A percentile compares a stretch with the other conserved stretches of the same genome.
These are phyloP conservation scores for Noctua janthina DNA, from an alignment of 2,888 invertebrate genomes.

Conservation along the genomic window DNA sequence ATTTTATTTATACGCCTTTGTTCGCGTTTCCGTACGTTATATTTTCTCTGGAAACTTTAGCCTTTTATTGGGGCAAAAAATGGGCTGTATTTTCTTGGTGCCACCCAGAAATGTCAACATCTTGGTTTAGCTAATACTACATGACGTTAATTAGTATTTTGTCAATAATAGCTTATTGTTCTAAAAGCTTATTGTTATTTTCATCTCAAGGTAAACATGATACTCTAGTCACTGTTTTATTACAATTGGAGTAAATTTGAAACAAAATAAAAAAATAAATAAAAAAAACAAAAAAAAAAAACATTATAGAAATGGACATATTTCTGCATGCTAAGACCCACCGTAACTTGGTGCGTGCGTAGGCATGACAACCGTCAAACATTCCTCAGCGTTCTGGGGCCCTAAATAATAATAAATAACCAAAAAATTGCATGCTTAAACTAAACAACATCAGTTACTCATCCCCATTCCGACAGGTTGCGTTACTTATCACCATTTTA, in stretches of 20 bases:
- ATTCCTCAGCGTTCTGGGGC: not conserved
- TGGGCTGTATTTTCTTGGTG: not conserved
- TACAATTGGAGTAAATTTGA: not conserved
- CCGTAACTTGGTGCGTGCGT: not conserved
- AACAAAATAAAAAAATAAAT: not conserved
- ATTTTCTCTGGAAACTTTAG: not conserved
- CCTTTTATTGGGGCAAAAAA: not conserved
- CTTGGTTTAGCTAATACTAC: not conserved
- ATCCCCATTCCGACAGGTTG: conserved; percentile 23
- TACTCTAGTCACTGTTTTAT: not conserved
- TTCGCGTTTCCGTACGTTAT: not conserved
- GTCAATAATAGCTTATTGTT: not conserved
- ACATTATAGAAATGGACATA: not conserved
- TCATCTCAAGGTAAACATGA: not conserved
- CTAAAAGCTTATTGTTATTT: not conserved
- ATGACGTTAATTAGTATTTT: not conserved
- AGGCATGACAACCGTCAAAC: not conserved
- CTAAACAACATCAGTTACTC: conserved; percentile 19
- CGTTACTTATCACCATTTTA: conserved; percentile 40
- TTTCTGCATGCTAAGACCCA: not conserved
- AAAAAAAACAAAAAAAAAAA: too few species aligned
- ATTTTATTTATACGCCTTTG: conserved; percentile 27
- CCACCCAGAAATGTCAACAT: not conserved
- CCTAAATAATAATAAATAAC: conserved; percentile 23
- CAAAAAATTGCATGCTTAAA: conserved; percentile 18